phyloP scores from a whole-genome alignment of 2,888 invertebrate genomes.

The Nematopogon swammerdamellus region DNA sequence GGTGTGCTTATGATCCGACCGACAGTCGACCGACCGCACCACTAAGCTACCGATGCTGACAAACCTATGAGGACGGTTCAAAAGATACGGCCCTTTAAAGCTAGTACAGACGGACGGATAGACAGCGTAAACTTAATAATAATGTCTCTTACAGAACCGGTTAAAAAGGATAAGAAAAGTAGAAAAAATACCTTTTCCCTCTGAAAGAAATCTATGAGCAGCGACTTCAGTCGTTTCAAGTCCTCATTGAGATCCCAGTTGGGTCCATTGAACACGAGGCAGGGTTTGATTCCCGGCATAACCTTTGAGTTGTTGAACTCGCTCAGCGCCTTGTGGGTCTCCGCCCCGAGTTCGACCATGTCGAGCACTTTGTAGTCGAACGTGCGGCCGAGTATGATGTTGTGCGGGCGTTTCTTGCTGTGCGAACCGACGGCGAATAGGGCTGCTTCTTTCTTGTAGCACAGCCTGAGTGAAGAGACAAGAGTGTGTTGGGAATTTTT shows the following conservation, averaged over 20 bases:
- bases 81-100: too few relatives aligned
- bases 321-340: slow-evolving; percentile 72
- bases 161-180: not conserved
- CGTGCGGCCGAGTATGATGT: slow-evolving; percentile 83
- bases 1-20: too few relatives aligned
- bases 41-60: too few relatives aligned
- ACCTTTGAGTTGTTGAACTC: slow-evolving; percentile 80
- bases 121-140: too few relatives aligned
- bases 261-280: slow-evolving; percentile 88
- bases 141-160: too few relatives aligned
- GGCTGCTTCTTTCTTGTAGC: slow-evolving; percentile 82
- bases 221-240: slow-evolving; percentile 77
- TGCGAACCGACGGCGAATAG: slow-evolving; percentile 90
- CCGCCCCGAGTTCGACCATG: slow-evolving; percentile 94
- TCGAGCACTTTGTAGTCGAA: slow-evolving; percentile 90
- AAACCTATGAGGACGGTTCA: too few relatives aligned
- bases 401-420: slow-evolving; percentile 93
- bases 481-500: too few relatives aligned
- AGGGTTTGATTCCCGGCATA: slow-evolving; percentile 82
- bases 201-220: slow-evolving; percentile 91
- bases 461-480: slow-evolving; percentile 46
- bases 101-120: too few relatives aligned
- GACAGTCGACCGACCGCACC: too few relatives aligned
- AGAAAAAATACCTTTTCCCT: slow-evolving; percentile 59
- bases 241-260: slow-evolving; percentile 82